Evolutionary conservation across 2,113 vertebrate species (phyloP), one percentile per base, ranked within the genome.

Genomic region (Astur gentilis): DNA sequence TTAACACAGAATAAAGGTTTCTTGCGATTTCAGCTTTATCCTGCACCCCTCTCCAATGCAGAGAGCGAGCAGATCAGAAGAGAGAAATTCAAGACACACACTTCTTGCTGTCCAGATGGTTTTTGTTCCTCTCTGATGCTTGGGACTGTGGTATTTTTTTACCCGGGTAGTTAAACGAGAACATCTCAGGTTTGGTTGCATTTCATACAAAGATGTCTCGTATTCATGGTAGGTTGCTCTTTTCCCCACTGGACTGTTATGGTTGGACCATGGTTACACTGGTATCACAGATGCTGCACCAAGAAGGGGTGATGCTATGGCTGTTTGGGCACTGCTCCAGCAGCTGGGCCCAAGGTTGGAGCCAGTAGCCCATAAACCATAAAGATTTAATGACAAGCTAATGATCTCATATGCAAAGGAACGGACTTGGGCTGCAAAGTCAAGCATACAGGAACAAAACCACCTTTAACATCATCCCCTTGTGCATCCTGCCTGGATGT

Each of bases 371-470:
- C 32, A 10, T 50, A 32, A 34, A 62, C 27, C 54, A 40, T 40
- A 40, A 40, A 87, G 32, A 20, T 69, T 64, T 69, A 54, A 83
- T 29, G 12, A 77, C 69, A 65, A 69, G 70, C 50, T 62, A 26
- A n/a, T 13, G 34, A 52, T 42, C 6, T 42, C 36, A 16, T 11
- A 16, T 1, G 31, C 31, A 40, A 69, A 15, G 49, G 40, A 61
- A 40, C 1, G 2, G 58, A 50, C 19, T 64, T 44, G 54, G 40
- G 36, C 21, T 69, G 40, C 10, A 29, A 84, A 77, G 49, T 38
- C 31, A 64, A 45, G 16, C 0, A 1, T 38, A 18, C 13, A 81
- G 16, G 40, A 92, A 84, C 0, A 0, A 80, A 77, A 73, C 29
- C 16, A 32, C 7, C 42, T 54, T 72, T 42, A 26, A 54, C 64